Evolutionary conservation across 2,888 invertebrate genomes (phyloP), one percentile per base, ranked within the genome.

Genomic region (Drosophila flavopinicola): DNA sequence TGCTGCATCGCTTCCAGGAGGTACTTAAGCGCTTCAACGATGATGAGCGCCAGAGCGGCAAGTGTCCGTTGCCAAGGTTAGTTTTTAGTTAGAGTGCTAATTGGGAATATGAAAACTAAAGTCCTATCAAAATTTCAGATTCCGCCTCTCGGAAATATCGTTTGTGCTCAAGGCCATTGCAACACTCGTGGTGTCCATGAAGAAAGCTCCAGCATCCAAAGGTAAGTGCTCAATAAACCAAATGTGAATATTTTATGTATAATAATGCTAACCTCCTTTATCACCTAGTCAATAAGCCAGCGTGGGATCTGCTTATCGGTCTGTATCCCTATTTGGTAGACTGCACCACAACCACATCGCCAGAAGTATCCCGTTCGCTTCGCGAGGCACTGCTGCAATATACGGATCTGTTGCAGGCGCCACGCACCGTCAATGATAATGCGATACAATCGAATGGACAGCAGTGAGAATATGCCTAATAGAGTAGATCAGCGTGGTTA

Each of bases 141-240:
- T 98, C 89, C 94, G 98, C 66, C 92, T 98, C 67, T 97, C 98
- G 2, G 98, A 99, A 92, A 97, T 99, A 91, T 97, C 98, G 44
- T 98, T 98, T 91, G 98, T 98, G 23, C 91, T 99, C 52, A 97
- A 98, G 91, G 98, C 98, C 52, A 95, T 98, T 53, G 96, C 98
- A 27, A 98, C 98, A 0, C 92, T 99, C 37, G 95, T 98, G 5
- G 94, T 96, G 47, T 97, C 98, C 3, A 94, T 99, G 93, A 98
- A 98, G 91, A 97, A 96, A 88, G 97, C 98, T 32, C 96, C 97
- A 13, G 93, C 95, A 45, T 95, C 95, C 52, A 97, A 97, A 93
- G 95, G 96, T 96, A 92, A 88, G 66, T 10, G 6, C 1, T 1
- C 0, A 10, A 27, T 6, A 20, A 20, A 20, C 4, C 20, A 20